Percentiles rank a stretch among this genome's conserved stretches.
Evolutionary conservation across 2,888 invertebrate species (phyloP).

Genomic region (Dysmachus trigonus): DNA sequence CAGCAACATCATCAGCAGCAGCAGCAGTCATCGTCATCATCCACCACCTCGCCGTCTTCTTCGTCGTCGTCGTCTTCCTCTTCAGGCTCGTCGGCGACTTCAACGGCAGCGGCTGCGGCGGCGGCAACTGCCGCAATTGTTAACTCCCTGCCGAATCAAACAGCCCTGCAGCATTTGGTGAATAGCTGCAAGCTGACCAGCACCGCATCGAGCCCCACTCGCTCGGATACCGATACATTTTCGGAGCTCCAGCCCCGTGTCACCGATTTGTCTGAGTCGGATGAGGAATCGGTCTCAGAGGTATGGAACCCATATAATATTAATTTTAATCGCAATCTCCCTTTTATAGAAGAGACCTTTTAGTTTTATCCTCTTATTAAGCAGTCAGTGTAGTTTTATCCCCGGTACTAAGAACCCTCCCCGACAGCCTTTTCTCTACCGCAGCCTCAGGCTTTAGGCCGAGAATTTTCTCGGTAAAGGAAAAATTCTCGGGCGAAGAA

Average conservation of each 20-base stretch:
- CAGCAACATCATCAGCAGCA: slow-evolving; percentile 33
- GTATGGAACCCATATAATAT: slow-evolving; percentile 73
- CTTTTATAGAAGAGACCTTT: background rate
- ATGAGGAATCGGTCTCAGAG: slow-evolving; percentile 96
- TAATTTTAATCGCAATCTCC: slow-evolving; percentile 10
- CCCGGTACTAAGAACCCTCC: background rate
- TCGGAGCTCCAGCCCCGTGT: slow-evolving; percentile 86
- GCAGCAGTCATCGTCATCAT: slow-evolving; percentile 10
- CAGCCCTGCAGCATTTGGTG: slow-evolving; percentile 59
- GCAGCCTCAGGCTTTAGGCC: background rate
- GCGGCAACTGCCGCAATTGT: slow-evolving; percentile 49
- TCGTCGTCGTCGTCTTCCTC: slow-evolving; percentile 48
- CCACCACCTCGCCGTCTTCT: background rate
- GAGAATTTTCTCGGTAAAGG: background rate
- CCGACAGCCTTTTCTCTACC: background rate
- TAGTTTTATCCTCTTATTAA: background rate
- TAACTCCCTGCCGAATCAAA: slow-evolving; percentile 70
- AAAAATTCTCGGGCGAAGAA: background rate
- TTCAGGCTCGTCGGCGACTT: slow-evolving; percentile 48
- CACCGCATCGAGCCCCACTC: slow-evolving; percentile 84
- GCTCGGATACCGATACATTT: slow-evolving; percentile 88
- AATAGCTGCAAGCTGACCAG: slow-evolving; percentile 71
- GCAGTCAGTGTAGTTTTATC: background rate
- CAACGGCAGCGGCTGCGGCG: slow-evolving; percentile 49
- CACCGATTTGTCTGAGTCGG: slow-evolving; percentile 94